phyloP scores from a whole-genome alignment of 64 coral and sea anemone genomes.

The Stylophora pistillata region DNA sequence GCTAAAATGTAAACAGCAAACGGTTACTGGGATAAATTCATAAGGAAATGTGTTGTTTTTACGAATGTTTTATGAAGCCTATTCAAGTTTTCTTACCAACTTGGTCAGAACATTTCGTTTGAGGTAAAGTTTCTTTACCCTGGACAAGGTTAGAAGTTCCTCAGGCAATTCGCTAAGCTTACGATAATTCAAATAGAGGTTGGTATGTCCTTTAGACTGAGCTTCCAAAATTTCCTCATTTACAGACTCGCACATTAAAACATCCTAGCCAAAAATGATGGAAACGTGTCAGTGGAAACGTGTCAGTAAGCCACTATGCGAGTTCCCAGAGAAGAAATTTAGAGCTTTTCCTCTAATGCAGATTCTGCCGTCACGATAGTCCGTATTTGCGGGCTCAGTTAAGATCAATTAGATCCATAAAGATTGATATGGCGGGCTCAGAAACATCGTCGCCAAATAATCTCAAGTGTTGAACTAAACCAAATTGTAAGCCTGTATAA shows the following conservation, averaged over 20 bases:
- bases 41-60: neutral
- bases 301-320: neutral
- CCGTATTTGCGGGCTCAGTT: constrained; percentile 38
- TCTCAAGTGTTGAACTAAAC: neutral
- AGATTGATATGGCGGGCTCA: neutral
- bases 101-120: constrained; percentile 78
- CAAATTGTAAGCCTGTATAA: no score
- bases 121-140: constrained; percentile 76
- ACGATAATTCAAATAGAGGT: constrained; percentile 88
- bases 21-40: neutral
- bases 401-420: neutral
- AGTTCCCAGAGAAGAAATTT: no score
- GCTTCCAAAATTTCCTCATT: constrained; percentile 63
- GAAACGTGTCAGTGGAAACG: neutral
- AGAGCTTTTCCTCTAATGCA: neutral
- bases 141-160: constrained; percentile 51
- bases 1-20: constrained; percentile 17
- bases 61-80: neutral
- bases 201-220: constrained; percentile 36
- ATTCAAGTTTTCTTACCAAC: constrained; percentile 38
- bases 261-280: neutral
- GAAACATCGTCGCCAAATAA: no score
- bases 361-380: neutral
- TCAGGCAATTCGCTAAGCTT: constrained; percentile 71
- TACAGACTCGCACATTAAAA: constrained; percentile 6